phyloP scores from a whole-genome alignment of 1,140 invertebrate genomes.

The Propsilocerus akamusi region DNA sequence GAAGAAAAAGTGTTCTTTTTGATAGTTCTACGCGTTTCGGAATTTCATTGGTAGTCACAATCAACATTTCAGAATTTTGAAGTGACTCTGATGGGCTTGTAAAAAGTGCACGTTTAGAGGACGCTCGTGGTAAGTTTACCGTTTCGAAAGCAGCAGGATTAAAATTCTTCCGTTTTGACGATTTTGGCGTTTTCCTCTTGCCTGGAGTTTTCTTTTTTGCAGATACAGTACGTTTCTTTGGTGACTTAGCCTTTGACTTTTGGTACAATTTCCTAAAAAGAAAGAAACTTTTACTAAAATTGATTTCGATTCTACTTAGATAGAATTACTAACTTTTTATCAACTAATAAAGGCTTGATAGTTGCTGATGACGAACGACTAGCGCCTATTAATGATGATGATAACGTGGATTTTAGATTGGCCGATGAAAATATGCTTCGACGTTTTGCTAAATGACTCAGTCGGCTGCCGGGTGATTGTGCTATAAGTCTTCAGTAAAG shows the following conservation, averaged over 20 bases:
- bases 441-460: slow-evolving; percentile 40
- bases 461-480: slow-evolving; percentile 39
- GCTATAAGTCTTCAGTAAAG: slow-evolving; percentile 21
- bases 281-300: neutral
- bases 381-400: too few relatives aligned
- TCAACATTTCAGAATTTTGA: slow-evolving; percentile 13
- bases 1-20: slow-evolving; percentile 32
- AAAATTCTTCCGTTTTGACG: neutral
- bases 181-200: slow-evolving; percentile 18
- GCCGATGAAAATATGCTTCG: slow-evolving; percentile 38
- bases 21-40: slow-evolving; percentile 24
- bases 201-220: slow-evolving; percentile 11
- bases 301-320: neutral
- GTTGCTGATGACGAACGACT: slow-evolving; percentile 17
- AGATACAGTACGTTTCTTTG: neutral
- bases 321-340: slow-evolving; percentile 18
- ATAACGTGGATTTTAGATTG: slow-evolving; percentile 11
- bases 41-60: slow-evolving; percentile 16
- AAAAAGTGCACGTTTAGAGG: slow-evolving; percentile 36
- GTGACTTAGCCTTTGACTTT: neutral
- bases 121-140: slow-evolving; percentile 17
- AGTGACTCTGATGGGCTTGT: slow-evolving; percentile 32
- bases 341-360: slow-evolving; percentile 17
- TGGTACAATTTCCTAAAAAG: neutral
- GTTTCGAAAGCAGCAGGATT: slow-evolving; percentile 15